phyloP scores from a whole-genome alignment of 1,140 invertebrate genomes.

The Conopomorpha cramerella region DNA sequence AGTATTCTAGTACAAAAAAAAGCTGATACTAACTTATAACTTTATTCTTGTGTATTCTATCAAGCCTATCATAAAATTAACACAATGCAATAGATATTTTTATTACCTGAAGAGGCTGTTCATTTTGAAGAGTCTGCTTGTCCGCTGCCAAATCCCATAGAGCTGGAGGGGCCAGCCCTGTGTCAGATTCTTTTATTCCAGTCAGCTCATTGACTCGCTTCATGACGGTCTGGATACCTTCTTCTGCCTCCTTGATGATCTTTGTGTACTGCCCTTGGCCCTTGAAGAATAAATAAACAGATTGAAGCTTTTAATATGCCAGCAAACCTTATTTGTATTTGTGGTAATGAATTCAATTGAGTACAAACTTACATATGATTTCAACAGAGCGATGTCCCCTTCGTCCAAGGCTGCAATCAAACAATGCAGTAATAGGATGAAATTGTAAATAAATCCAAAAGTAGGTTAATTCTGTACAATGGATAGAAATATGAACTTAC shows the following conservation, averaged over 20 bases:
- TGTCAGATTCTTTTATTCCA: slow-evolving; percentile 92
- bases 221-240: slow-evolving; percentile 93
- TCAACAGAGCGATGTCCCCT: slow-evolving; percentile 95
- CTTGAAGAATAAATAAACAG: slow-evolving; percentile 32
- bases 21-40: no score
- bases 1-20: no score
- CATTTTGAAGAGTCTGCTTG: slow-evolving; percentile 98
- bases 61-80: no score
- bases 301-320: slow-evolving; percentile 15
- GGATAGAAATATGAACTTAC: slow-evolving; percentile 59
- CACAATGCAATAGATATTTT: slow-evolving; percentile 17
- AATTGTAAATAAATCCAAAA: slow-evolving; percentile 9
- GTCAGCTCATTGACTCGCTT: slow-evolving; percentile 98
- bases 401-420: slow-evolving; percentile 90
- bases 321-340: no score
- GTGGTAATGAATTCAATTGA: no score
- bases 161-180: slow-evolving; percentile 94
- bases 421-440: slow-evolving; percentile 12
- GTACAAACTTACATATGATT: slow-evolving; percentile 96
- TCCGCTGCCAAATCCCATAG: slow-evolving; percentile 99
- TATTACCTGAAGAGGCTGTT: slow-evolving; percentile 86
- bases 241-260: slow-evolving; percentile 91
- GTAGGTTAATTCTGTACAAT: slow-evolving; percentile 9
- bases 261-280: slow-evolving; percentile 99
- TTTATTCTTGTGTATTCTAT: no score